Percentiles rank a stretch among this genome's conserved stretches.
phyloP scores from a whole-genome alignment of 2,113 vertebrate genomes.

The Microtus pennsylvanicus region DNA sequence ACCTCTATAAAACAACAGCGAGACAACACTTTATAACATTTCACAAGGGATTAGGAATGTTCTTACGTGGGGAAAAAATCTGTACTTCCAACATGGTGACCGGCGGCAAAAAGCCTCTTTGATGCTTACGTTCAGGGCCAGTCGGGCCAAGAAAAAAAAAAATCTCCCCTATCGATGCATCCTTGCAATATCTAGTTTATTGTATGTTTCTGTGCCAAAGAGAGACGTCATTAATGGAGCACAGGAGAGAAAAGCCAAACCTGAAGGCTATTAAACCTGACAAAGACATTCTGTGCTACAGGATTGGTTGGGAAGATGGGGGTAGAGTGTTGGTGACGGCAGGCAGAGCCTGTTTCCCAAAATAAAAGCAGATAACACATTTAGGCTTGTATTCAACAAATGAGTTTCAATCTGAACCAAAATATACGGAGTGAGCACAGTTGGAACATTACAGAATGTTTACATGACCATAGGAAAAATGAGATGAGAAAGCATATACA shows the following conservation, averaged over 20 bases:
- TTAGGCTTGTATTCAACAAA: neutral
- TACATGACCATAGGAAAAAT: constrained; percentile 19
- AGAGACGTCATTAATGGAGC: constrained; percentile 1
- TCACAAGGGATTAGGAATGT: constrained; percentile 34
- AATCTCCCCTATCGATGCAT: neutral
- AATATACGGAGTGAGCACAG: constrained; percentile 30
- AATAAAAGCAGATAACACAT: constrained; percentile 6
- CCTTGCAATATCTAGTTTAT: neutral
- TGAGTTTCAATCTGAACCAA: neutral
- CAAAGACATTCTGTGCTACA: neutral
- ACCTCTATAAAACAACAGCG: neutral
- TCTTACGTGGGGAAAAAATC: constrained; percentile 23
- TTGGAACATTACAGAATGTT: constrained; percentile 49
- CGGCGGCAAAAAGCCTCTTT: constrained; percentile 46
- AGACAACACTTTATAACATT: constrained; percentile 3
- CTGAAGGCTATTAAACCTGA: constrained; percentile 58
- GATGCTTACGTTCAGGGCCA: constrained; percentile 7
- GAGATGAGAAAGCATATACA: neutral
- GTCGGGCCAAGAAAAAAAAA: constrained; percentile 28
- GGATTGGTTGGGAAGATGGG: constrained; percentile 30
- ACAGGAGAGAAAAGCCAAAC: neutral
- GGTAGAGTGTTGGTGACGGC: neutral
- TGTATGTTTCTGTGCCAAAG: constrained; percentile 28
- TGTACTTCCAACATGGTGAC: neutral
- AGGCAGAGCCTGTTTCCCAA: constrained; percentile 20